Evolutionary conservation across 2,113 vertebrate genomes (phyloP).

Genomic region (Corvus cornix): DNA sequence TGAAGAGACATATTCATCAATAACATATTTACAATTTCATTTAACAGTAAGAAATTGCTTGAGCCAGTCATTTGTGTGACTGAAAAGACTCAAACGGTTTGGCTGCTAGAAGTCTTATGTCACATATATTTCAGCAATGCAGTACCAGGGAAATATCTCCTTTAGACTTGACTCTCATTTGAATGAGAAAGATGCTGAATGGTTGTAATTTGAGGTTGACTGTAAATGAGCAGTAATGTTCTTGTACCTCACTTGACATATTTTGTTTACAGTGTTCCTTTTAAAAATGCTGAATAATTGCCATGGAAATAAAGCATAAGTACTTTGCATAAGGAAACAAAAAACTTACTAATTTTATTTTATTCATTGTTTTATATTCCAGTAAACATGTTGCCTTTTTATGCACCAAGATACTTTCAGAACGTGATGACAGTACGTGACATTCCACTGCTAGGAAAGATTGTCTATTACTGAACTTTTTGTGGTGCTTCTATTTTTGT

Average conservation of each 20-base stretch:
- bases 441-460: background rate
- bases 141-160: background rate
- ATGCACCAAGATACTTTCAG: background rate
- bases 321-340: background rate
- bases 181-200: background rate
- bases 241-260: background rate
- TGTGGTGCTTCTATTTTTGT: background rate
- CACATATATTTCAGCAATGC: background rate
- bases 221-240: background rate
- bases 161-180: background rate
- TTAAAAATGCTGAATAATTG: background rate
- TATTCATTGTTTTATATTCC: background rate
- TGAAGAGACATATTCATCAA: background rate
- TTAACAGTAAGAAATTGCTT: background rate
- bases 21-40: background rate
- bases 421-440: background rate
- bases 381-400: background rate
- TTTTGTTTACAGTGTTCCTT: background rate
- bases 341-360: background rate
- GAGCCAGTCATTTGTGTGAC: background rate
- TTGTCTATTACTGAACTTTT: background rate
- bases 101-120: background rate
- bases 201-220: background rate
- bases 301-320: background rate
- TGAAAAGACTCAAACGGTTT: background rate